phyloP scores from a whole-genome alignment of 1,140 invertebrate genomes.

The Lethocerus indicus region DNA sequence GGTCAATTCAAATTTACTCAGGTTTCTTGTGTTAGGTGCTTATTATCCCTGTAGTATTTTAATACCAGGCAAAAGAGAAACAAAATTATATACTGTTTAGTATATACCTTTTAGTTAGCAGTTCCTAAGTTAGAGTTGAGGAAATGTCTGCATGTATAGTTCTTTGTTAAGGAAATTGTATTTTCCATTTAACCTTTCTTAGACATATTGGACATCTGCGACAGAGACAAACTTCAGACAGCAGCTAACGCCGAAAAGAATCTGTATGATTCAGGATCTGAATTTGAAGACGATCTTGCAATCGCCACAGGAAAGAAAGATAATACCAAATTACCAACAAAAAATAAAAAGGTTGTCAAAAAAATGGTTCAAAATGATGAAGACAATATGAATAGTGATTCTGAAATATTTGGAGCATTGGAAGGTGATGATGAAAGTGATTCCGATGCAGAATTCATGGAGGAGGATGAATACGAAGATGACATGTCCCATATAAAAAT shows the following conservation, averaged over 20 bases:
- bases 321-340: neutral
- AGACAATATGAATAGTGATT: constrained; percentile 12
- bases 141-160: constrained; percentile 8
- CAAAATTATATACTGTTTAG: neutral
- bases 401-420: constrained; percentile 17
- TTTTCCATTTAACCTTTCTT: constrained; percentile 12
- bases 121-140: neutral
- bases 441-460: constrained; percentile 7
- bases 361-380: constrained; percentile 19
- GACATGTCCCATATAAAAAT: constrained; percentile 5
- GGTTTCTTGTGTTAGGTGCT: neutral
- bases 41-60: neutral
- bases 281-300: constrained; percentile 45
- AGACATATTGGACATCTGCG: constrained; percentile 67
- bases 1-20: neutral
- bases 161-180: constrained; percentile 10
- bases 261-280: constrained; percentile 37
- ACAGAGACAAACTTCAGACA: constrained; percentile 47
- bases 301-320: constrained; percentile 24
- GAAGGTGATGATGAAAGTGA: constrained; percentile 15
- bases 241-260: constrained; percentile 41
- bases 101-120: neutral
- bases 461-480: constrained; percentile 10
- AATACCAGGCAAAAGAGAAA: neutral
- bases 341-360: constrained; percentile 13